phyloP scores from a whole-genome alignment of 2,797 vertebrate genomes.

The Trachops cirrhosus region DNA sequence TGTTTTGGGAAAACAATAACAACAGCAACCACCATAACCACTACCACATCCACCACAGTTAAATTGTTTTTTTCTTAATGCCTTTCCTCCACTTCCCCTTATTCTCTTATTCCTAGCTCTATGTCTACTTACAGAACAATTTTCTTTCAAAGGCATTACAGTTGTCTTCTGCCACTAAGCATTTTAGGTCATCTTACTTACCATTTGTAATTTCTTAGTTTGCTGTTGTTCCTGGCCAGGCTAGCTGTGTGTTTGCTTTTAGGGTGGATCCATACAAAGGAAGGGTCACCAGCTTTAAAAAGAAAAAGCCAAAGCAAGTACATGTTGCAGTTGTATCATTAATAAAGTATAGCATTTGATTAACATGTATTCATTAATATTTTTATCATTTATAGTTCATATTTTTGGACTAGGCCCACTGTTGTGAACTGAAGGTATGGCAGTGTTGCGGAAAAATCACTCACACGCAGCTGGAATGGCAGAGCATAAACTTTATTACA shows the following conservation, averaged over 20 bases:
- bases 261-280: not conserved
- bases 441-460: too few species aligned
- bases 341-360: not conserved
- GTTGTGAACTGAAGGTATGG: not conserved
- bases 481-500: too few species aligned
- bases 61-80: not conserved
- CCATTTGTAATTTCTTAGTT: not conserved
- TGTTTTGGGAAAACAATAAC: not conserved
- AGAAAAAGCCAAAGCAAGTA: not conserved
- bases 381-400: not conserved
- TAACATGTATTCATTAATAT: not conserved
- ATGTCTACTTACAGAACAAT: not conserved
- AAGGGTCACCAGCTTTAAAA: not conserved
- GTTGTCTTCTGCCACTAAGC: not conserved
- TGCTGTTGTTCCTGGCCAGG: not conserved
- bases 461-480: too few species aligned
- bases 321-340: not conserved
- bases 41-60: not conserved
- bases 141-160: not conserved
- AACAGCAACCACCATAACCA: not conserved
- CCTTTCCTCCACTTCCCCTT: not conserved
- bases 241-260: not conserved
- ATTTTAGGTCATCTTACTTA: not conserved
- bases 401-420: not conserved
- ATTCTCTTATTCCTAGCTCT: not conserved